These are phyloP conservation scores for Psittacara wagleri DNA, from an alignment of 2,113 vertebrate genomes.

Conservation along the genomic window DNA sequence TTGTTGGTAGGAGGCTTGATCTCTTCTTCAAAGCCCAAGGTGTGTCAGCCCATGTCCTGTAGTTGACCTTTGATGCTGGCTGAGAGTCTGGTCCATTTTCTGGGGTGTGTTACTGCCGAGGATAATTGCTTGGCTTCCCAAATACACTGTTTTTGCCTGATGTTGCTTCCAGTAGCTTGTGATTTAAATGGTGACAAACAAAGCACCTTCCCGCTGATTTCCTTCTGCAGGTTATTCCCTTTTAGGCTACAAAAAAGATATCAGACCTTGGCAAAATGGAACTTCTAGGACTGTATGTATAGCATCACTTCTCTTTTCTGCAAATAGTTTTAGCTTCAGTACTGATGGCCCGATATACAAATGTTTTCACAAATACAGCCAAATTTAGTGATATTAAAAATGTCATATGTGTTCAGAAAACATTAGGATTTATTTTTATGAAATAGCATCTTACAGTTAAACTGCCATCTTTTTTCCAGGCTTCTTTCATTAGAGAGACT, in stretches of 20 bases:
- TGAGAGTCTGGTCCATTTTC: not conserved
- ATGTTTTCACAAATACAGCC: not conserved
- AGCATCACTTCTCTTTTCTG: not conserved
- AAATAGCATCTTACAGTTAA: conserved; percentile 12
- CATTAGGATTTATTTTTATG: not conserved
- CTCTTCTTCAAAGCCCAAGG: not conserved
- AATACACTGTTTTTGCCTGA: not conserved
- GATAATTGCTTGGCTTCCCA: not conserved
- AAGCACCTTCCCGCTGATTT: not conserved
- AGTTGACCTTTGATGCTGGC: not conserved
- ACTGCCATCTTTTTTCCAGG: conserved; percentile 30
- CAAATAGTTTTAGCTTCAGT: not conserved
- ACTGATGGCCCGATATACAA: not conserved
- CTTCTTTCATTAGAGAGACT: conserved; percentile 12
- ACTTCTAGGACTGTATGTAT: not conserved
- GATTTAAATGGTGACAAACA: not conserved
- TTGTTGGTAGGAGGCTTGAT: not conserved
- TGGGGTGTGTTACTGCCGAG: not conserved
- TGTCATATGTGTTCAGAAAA: not conserved
- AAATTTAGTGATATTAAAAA: not conserved
- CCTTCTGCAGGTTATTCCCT: not conserved
- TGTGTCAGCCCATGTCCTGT: not conserved
- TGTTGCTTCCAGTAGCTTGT: not conserved
- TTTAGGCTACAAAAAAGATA: not conserved
- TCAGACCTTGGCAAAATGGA: not conserved